Percentiles rank a stretch among this genome's conserved stretches.
Conservation (phyloP, 2,797 vertebrate genomes). For the Scolopax bukidnonensis region DNA sequence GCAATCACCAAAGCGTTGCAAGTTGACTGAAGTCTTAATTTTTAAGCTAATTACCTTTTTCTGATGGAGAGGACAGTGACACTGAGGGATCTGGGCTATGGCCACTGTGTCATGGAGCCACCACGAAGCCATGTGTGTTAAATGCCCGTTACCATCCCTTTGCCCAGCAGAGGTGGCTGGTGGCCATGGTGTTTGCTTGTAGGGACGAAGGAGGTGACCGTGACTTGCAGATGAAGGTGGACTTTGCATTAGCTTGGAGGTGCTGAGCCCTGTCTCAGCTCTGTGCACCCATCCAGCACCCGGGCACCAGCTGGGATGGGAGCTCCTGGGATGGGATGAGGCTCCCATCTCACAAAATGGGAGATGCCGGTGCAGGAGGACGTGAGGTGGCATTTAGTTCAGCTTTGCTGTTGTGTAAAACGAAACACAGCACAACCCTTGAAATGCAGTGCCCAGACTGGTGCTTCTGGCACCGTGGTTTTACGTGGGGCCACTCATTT, state of each 20-base stretch:
- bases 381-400: neutral
- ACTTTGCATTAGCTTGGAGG: neutral
- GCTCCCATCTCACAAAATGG: fast-evolving
- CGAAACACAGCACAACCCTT: neutral
- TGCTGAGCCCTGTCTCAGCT: fast-evolving
- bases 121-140: fast-evolving
- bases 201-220: fast-evolving
- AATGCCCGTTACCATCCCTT: neutral
- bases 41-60: neutral
- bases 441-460: neutral
- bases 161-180: neutral
- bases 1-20: neutral
- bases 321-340: no score
- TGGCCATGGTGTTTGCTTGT: neutral
- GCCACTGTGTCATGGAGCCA: neutral
- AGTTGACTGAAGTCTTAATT: neutral
- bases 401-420: neutral
- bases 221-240: fast-evolving
- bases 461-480: fast-evolving
- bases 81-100: neutral
- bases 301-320: fast-evolving
- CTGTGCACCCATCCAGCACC: neutral
- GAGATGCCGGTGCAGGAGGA: neutral
- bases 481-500: fast-evolving
- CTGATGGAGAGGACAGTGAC: neutral